Percentiles rank a stretch among this genome's conserved stretches.
phyloP scores from a whole-genome alignment of 2,113 vertebrate species.

The Sphyrna mokarran region DNA sequence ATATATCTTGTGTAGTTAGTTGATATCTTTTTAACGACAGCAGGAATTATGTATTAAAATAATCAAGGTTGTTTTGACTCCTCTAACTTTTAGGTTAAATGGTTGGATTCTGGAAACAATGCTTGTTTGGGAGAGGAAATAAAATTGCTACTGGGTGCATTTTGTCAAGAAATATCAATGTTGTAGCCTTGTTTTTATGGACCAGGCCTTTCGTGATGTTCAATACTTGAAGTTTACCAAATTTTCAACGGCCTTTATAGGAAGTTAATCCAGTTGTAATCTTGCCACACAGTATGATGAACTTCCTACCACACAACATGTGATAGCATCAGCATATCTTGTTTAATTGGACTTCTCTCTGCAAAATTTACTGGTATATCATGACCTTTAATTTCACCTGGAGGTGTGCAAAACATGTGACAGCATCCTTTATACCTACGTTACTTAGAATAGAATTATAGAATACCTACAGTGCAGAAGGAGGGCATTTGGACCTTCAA shows the following conservation, averaged over 20 bases:
- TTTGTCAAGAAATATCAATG: not conserved
- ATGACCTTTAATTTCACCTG: not conserved
- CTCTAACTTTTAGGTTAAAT: not conserved
- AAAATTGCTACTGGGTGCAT: not conserved
- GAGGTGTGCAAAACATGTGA: not conserved
- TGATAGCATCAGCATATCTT: not conserved
- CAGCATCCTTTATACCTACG: no score
- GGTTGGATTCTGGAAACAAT: not conserved
- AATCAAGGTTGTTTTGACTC: not conserved
- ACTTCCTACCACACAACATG: not conserved
- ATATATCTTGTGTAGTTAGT: not conserved
- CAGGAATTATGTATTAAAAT: not conserved
- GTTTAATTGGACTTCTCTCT: not conserved
- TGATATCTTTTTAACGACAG: not conserved
- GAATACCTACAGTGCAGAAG: no score
- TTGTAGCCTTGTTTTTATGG: not conserved
- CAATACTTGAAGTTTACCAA: not conserved
- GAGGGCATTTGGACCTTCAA: no score
- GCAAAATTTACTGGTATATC: not conserved
- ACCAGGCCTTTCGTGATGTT: not conserved
- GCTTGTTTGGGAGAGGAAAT: not conserved
- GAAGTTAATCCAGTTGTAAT: not conserved
- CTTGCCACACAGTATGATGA: not conserved
- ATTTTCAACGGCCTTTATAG: not conserved
- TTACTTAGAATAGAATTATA: no score